A percentile compares a stretch with the other conserved stretches of the same genome.
These are phyloP conservation scores for Hanleya hanleyi DNA, from an alignment of 2,888 invertebrate genomes.

Conservation along the genomic window DNA sequence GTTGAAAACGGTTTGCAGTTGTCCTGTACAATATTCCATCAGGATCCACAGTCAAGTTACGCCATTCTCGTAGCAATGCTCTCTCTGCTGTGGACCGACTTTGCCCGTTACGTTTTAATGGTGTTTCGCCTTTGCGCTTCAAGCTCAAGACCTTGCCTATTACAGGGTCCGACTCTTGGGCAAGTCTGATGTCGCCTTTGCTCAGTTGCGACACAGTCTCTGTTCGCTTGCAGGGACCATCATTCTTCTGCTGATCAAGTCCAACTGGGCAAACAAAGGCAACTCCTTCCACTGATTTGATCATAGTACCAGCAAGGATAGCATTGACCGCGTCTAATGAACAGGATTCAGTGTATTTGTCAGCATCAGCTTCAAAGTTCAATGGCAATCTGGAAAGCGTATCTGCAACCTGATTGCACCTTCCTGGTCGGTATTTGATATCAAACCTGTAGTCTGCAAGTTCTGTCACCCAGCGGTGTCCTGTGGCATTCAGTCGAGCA, in stretches of 20 bases:
- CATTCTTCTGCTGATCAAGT: too few relatives aligned
- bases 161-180: not conserved
- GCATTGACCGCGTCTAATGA: not conserved
- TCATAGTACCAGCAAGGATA: not conserved
- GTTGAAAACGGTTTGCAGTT: not conserved
- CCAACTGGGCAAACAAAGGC: not conserved
- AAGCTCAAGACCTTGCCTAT: not conserved
- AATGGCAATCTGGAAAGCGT: slow-evolving; percentile 13
- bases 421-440: slow-evolving; percentile 13
- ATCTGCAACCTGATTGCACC: slow-evolving; percentile 22
- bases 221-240: too few relatives aligned
- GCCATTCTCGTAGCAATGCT: not conserved
- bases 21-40: slow-evolving; percentile 2
- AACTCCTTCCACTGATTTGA: not conserved
- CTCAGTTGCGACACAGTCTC: too few relatives aligned
- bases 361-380: too few relatives aligned
- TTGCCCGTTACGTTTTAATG: too few relatives aligned
- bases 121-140: not conserved
- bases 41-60: not conserved
- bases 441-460: slow-evolving; percentile 17
- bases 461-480: slow-evolving; percentile 23
- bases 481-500: slow-evolving; percentile 25
- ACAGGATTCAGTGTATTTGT: not conserved
- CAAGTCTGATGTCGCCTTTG: too few relatives aligned
- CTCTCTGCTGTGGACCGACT: not conserved